Evolutionary conservation across 1,140 invertebrate species (phyloP), one percentile per base, ranked within the genome.

Genomic region (Pseudomyrmex concolor): DNA sequence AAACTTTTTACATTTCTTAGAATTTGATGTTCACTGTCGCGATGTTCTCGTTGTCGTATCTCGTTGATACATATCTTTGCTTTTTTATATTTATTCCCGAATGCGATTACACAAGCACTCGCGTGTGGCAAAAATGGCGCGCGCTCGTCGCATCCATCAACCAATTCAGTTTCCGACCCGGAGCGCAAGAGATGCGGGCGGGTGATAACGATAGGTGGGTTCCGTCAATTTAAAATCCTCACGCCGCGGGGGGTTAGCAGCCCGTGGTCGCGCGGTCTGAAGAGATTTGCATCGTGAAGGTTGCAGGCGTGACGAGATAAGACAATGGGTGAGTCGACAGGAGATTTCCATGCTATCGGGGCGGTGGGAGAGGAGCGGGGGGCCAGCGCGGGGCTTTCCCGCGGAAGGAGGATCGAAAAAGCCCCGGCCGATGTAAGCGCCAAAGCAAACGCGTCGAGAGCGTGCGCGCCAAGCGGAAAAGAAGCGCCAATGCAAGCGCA

Each of bases 241-340:
- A 43, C 70, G 57, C 63, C 67, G 60, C 8, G 57, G 54, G 63
- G 55, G 22, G n/a, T 15, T 64, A 60, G 45, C 83, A 51, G 64
- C 34, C 76, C 71, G 22, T 57, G 34, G 85, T 84, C 68, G 45
- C 66, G 85, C 89, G 90, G 89, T 89, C 86, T 83, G 84, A 67
- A 84, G 85, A 91, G 91, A 91, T 92, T 92, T 91, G 91, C 91
- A 92, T 92, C 89, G 87, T 81, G 85, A 81, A 85, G 87, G 91
- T 84, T 89, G 91, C 90, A 89, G 91, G 86, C 91, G 87, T 90
- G 87, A 87, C 86, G 84, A 90, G 90, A 92, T 91, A 91, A 91
- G 91, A 91, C 88, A 89, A 87, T 86, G 89, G 86, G 81, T 86
- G 80, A 85, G 86, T 85, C 86, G 86, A 63, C 83, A 74, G 54